Evolutionary conservation across 2,888 invertebrate genomes (phyloP), one percentile per base, ranked within the genome.

Genomic region (Apodemia duryi): DNA sequence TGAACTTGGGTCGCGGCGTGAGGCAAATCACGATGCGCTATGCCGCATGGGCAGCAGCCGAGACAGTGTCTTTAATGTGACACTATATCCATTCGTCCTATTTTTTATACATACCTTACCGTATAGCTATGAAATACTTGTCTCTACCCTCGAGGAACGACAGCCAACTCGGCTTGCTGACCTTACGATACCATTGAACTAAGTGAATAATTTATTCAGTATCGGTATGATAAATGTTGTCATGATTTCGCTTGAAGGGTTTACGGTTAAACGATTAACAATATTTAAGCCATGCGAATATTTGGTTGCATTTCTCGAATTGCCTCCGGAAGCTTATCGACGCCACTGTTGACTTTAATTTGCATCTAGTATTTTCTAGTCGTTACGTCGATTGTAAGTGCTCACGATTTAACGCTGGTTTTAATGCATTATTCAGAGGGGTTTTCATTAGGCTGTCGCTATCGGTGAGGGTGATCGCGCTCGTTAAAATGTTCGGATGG

Each of bases 351-450:
- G 83, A 85, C 81, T 89, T 81, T 77, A 86, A 91, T 89, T 90
- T 91, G 86, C 89, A 91, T 90, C 86, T 83, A 80, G 85, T 84
- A 85, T 86, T 84, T 85, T 87, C 85, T 80, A 81, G 82, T 84
- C 79, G 85, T 84, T 79, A 78, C 79, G 79, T 80, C 82, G 84
- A 88, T 87, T 85, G 86, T 84, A 81, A 82, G 85, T 86, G 86
- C 87, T 87, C 91, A 91, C 90, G 91, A 89, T 90, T 90, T 89
- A 91, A 90, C 89, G 89, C 91, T 85, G 78, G 88, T 89, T 88
- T 91, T 86, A 89, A 91, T 91, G 91, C 91, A 91, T 91, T 91
- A 91, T 91, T 91, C 91, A 91, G 82, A 83, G 82, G 84, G 82
- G 88, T 89, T 91, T 91, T 91, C 91, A 91, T 91, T 91, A 90